These are phyloP conservation scores for Columba livia DNA, from an alignment of 2,113 vertebrate genomes.

Conservation along the genomic window DNA sequence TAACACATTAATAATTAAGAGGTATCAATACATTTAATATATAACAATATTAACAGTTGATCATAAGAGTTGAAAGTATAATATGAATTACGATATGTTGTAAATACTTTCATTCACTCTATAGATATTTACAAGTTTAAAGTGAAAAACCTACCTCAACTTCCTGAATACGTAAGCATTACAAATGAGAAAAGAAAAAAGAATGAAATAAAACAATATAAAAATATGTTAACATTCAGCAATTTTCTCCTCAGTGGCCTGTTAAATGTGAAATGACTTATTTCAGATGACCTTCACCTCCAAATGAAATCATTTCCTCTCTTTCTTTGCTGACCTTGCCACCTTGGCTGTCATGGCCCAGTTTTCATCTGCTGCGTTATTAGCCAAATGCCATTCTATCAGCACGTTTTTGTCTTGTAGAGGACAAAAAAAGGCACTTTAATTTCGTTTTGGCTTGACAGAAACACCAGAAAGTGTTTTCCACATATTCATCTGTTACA, in stretches of 20 bases:
- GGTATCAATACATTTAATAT: background rate
- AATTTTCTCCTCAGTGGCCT: conserved; percentile 16
- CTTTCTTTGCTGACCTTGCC: background rate
- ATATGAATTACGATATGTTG: background rate
- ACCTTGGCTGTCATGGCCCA: background rate
- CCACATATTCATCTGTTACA: background rate
- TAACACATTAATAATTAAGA: background rate
- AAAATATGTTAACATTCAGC: conserved; percentile 63
- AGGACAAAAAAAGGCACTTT: background rate
- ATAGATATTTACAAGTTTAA: conserved; percentile 66
- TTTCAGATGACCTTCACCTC: conserved; percentile 9
- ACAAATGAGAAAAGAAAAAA: conserved; percentile 75
- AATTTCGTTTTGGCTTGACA: background rate
- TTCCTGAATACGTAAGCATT: conserved; percentile 80
- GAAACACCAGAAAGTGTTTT: background rate
- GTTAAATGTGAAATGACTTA: conserved; percentile 48
- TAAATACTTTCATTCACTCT: conserved; percentile 28
- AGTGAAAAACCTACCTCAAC: conserved; percentile 80
- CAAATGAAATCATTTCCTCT: conserved; percentile 3
- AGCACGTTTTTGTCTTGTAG: background rate
- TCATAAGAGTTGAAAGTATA: background rate
- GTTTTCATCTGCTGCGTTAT: background rate
- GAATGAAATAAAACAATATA: conserved; percentile 70
- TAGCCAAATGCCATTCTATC: background rate
- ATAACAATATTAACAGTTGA: conserved; percentile 18